Percentiles rank a stretch among this genome's conserved stretches.
These are phyloP conservation scores for Eristalis tenax DNA, from an alignment of 2,888 invertebrate genomes.

Conservation along the genomic window DNA sequence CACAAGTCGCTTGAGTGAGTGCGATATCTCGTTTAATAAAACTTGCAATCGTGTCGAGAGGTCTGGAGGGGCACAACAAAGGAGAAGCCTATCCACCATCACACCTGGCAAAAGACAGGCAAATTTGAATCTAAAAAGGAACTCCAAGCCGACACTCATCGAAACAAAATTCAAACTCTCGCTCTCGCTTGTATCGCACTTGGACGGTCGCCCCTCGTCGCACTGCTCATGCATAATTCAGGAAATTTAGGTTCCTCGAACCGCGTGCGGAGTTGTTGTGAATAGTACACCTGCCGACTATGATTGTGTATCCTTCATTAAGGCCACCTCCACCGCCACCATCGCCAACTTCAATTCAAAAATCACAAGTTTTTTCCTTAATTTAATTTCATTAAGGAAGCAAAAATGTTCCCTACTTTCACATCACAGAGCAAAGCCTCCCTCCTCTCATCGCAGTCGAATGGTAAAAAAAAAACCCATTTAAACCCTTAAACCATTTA, in stretches of 20 bases:
- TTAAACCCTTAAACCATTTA: conserved; percentile 31
- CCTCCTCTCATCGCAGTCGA: not conserved
- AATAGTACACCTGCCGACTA: not conserved
- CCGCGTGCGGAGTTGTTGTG: not conserved
- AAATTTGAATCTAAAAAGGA: not conserved
- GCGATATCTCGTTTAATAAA: too few relatives aligned
- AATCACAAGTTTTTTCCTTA: conserved; percentile 22
- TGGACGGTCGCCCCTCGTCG: not conserved
- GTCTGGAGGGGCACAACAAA: not conserved
- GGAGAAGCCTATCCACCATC: not conserved
- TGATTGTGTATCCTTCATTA: conserved; percentile 13
- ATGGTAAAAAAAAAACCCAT: not conserved
- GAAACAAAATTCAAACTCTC: too few relatives aligned
- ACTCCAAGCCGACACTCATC: too few relatives aligned
- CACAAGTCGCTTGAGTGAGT: too few relatives aligned
- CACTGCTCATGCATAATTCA: conserved; percentile 5
- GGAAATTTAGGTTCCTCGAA: conserved; percentile 4
- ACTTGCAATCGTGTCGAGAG: not conserved
- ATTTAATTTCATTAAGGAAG: conserved; percentile 42
- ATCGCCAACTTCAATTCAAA: not conserved
- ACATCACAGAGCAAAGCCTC: not conserved
- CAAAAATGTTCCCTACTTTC: conserved; percentile 19
- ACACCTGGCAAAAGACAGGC: not conserved
- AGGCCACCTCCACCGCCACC: conserved; percentile 7
- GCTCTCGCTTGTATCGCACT: not conserved